Percentiles rank a stretch among this genome's conserved stretches.
These are phyloP conservation scores for Zosterops lateralis DNA, from an alignment of 2,113 vertebrate species.

Conservation along the genomic window DNA sequence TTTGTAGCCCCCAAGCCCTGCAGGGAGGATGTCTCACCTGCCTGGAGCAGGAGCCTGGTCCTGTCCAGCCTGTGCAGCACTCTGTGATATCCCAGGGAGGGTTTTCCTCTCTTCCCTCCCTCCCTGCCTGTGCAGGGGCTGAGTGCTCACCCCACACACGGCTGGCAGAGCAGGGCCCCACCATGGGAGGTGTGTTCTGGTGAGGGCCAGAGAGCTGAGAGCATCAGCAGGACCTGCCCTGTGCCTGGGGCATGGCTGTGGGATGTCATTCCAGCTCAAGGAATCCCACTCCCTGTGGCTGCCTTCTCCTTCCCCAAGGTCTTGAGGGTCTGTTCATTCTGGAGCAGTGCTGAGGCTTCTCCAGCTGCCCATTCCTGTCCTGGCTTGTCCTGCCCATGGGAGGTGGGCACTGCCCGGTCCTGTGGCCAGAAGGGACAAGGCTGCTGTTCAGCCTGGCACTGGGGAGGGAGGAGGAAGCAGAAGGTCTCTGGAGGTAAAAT, in stretches of 20 bases:
- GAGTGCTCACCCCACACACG: too few relatives aligned
- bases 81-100: neutral
- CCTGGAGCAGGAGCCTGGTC: neutral
- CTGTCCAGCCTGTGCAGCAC: neutral
- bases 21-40: neutral
- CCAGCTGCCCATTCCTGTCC: neutral
- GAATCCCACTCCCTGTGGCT: neutral
- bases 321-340: neutral
- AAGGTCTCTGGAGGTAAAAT: constrained; percentile 72
- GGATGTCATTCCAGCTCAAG: neutral
- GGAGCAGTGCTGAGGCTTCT: neutral
- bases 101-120: neutral
- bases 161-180: too few relatives aligned
- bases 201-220: neutral
- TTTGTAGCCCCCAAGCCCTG: neutral
- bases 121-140: neutral
- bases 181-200: rapidly evolving
- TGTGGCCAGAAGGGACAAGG: neutral
- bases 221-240: neutral
- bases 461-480: constrained; percentile 74
- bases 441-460: constrained; percentile 70
- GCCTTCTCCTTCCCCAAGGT: neutral
- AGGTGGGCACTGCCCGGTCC: neutral
- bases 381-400: neutral
- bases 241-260: neutral